Evolutionary conservation across 2,888 invertebrate species (phyloP).

Genomic region (Xanthorhoe spadicearia): DNA sequence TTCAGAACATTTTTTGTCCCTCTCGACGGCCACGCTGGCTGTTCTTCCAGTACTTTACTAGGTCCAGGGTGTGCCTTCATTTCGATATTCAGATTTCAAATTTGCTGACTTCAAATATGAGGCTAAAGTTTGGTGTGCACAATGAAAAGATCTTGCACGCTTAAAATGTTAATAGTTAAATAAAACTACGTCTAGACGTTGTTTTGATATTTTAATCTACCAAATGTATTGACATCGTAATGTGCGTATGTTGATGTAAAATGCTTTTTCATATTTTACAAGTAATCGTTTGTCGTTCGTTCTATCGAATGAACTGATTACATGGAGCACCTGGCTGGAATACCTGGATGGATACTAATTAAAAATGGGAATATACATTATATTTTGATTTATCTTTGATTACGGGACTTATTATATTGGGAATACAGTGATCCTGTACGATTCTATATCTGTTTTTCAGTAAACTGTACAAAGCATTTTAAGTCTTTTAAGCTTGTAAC

Average conservation of each 20-base stretch:
- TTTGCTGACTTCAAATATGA: constrained; percentile 15
- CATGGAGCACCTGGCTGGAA: too few species aligned
- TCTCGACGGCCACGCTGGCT: too few species aligned
- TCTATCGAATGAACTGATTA: too few species aligned
- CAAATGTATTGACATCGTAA: not conserved
- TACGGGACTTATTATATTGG: too few species aligned
- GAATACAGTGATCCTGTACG: too few species aligned
- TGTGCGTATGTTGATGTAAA: not conserved
- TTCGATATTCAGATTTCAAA: constrained; percentile 30
- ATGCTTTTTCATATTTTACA: not conserved
- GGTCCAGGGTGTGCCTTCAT: constrained; percentile 25
- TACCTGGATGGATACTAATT: too few species aligned
- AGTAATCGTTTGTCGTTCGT: too few species aligned
- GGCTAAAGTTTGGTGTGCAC: constrained; percentile 1
- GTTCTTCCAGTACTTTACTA: too few species aligned
- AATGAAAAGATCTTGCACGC: not conserved
- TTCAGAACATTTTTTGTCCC: too few species aligned
- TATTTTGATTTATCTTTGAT: too few species aligned
- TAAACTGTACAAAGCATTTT: not conserved
- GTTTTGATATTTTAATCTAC: not conserved
- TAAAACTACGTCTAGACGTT: not conserved
- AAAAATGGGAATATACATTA: too few species aligned
- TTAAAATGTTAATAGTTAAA: constrained; percentile 1
- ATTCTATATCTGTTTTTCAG: not conserved
- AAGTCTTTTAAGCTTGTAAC: not conserved